Evolutionary conservation across 2,888 invertebrate genomes (phyloP), one percentile per base, ranked within the genome.

Genomic region (Drosophila fulvimacula): DNA sequence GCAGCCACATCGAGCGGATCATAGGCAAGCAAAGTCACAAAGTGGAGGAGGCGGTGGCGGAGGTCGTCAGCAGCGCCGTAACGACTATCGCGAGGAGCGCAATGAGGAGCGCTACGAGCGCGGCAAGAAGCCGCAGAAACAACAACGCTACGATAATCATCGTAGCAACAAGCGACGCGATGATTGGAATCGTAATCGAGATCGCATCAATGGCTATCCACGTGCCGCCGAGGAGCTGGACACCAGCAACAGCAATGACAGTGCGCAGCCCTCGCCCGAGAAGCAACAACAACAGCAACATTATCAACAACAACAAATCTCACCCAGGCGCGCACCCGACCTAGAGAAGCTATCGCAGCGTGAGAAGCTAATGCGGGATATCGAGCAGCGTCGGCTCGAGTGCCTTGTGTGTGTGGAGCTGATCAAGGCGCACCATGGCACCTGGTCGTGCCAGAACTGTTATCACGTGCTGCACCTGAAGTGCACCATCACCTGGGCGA

Each of bases 351-450:
- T 95, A 81, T 96, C 95, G n/a, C 97, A 97, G 92, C 94, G 96
- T 53, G 97, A 97, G 90, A 94, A 96, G 58, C 93, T 99, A 21
- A 96, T 95, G 15, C 96, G 97, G 51, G 97, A 98, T 92, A 93
- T 99, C 55, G 95, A 95, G 75, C 95, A 95, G 68, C 96, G 97
- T 1, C 94, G 95, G 0, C 94, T 98, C 67, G 99, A 99, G 92
- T 99, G 99, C 91, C 94, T 98, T 84, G 98, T 99, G 17, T 99
- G 99, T 91, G 98, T 97, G 90, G 98, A 98, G 81, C 94, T 94
- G 55, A 96, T 99, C 39, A 95, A 96, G 73, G 95, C 96, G 74
- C 94, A 94, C 34, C 96, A 98, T 84, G 94, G 95, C 5, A 95
- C 97, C 36, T 99, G 99, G 99, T 96, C 96, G 3, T 99, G 99